phyloP scores from a whole-genome alignment of 2,888 invertebrate genomes.

The Ophonus ardosiacus region DNA sequence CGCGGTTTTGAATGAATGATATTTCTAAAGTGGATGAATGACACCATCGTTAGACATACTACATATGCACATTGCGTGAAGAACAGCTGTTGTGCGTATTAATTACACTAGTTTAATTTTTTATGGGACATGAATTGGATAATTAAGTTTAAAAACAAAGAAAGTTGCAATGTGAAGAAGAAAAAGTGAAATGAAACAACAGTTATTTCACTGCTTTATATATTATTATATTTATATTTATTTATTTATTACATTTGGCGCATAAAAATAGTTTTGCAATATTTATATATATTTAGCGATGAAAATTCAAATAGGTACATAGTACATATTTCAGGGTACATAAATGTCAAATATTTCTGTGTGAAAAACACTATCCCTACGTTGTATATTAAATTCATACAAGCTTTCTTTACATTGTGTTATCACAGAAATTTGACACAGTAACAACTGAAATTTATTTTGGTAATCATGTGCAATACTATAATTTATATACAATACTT shows the following conservation, averaged over 20 bases:
- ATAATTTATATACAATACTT: constrained; percentile 45
- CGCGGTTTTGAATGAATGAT: constrained; percentile 19
- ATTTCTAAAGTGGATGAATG: constrained; percentile 21
- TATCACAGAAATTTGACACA: constrained; percentile 72
- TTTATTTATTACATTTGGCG: constrained; percentile 60
- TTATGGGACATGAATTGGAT: not conserved
- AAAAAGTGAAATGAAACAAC: not conserved
- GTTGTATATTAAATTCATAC: constrained; percentile 29
- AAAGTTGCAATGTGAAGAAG: not conserved
- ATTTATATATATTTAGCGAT: constrained; percentile 48
- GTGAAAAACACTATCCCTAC: constrained; percentile 56
- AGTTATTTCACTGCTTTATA: constrained; percentile 1
- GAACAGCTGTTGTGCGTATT: constrained; percentile 28
- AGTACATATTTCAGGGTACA: constrained; percentile 44
- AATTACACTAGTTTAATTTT: constrained; percentile 14
- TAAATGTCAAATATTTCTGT: constrained; percentile 57
- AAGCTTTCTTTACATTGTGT: constrained; percentile 60
- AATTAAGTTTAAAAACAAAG: constrained; percentile 17
- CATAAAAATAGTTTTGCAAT: constrained; percentile 61
- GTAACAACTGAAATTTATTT: constrained; percentile 65
- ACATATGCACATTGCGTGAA: constrained; percentile 1
- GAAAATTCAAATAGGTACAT: constrained; percentile 52
- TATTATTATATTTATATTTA: constrained; percentile 43
- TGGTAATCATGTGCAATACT: constrained; percentile 52
- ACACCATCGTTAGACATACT: not conserved